A percentile compares a stretch with the other conserved stretches of the same genome.
These are phyloP conservation scores for Xyliphius kryptos DNA, from an alignment of 2,113 vertebrate genomes.

Conservation along the genomic window DNA sequence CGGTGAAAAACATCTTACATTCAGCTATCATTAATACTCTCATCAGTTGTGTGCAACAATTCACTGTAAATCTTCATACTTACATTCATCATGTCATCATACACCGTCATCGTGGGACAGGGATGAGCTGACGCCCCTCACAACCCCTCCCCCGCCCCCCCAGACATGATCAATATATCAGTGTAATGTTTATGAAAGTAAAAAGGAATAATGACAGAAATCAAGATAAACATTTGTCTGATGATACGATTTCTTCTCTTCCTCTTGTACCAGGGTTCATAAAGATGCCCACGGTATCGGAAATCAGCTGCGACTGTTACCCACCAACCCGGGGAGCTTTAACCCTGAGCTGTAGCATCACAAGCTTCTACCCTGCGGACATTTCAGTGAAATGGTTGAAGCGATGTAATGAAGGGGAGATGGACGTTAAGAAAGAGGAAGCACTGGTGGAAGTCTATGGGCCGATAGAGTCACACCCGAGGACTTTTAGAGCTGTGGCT, in stretches of 20 bases:
- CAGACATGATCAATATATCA: no score
- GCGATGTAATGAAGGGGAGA: constrained; percentile 26
- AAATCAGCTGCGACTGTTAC: constrained; percentile 45
- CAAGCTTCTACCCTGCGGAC: constrained; percentile 63
- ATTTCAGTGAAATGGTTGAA: constrained; percentile 61
- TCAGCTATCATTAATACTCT: no score
- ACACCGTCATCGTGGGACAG: no score
- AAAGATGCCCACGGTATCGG: constrained; percentile 56
- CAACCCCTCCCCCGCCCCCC: no score
- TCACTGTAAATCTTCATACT: no score
- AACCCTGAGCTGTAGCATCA: constrained; percentile 61
- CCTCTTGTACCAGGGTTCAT: constrained; percentile 62
- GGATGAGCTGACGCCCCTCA: no score
- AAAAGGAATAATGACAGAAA: no score
- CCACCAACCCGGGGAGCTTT: constrained; percentile 21
- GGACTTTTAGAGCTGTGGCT: constrained; percentile 53
- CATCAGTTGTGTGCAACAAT: no score
- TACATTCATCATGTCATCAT: no score
- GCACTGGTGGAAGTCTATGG: constrained; percentile 61
- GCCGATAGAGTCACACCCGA: constrained; percentile 52
- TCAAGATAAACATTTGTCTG: no score
- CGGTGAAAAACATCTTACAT: no score
- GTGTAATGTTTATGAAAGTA: no score
- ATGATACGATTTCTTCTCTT: not conserved
- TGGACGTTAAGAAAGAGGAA: constrained; percentile 45